Base-by-base conservation (phyloP, 2,113 vertebrate species). In the Caranx melampygus region DNA sequence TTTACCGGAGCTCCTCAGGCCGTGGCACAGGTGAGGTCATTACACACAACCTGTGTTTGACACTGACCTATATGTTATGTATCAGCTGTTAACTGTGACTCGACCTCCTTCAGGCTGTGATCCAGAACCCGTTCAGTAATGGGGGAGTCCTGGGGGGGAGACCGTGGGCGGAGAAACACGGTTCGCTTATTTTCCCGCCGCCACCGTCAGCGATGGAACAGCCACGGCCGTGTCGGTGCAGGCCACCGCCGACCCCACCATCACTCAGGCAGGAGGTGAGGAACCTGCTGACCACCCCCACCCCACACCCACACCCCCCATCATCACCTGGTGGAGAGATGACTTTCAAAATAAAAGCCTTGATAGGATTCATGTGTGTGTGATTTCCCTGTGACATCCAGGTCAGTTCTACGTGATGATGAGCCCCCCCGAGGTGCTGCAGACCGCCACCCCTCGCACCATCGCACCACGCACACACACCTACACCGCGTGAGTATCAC, bases 401-500 rank as follows among this genome's bases (percentile, higher is more conserved):
- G 97, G 97, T 68, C 97, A 97, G 91, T 97, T 98, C 84, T 98
- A 98, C 47, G 97, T 97, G 81, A 97, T 98, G 97, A 98, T 98
- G 97, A 97, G 95, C 8, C 96, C 96, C 0, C 96, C 95, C 7
- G 97, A 98, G 5, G 96, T 97, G 70, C 93, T 98, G 77, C 97
- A 96, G 91, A 94, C 96, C 1, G 92, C 96, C 31, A 90, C 94
- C 0, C 96, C 94, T 44, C 95, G 97, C 9, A 95, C 94, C 61
- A 96, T 98, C 45, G 97, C 97, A 2, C 97, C 97, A 0, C 95
- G 97, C 69, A 96, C 96, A 5, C 96, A 98, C 80, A 95, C 96
- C 44, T 97, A 96, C 87, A 95, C 96, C 15, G 93, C 96, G 97
- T 98, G 91, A 70, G 97, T 95, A 87, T 1, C 0, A 52, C 55